Evolutionary conservation across 2,797 vertebrate species (phyloP).

Genomic region (Bryconaethiops microstoma): DNA sequence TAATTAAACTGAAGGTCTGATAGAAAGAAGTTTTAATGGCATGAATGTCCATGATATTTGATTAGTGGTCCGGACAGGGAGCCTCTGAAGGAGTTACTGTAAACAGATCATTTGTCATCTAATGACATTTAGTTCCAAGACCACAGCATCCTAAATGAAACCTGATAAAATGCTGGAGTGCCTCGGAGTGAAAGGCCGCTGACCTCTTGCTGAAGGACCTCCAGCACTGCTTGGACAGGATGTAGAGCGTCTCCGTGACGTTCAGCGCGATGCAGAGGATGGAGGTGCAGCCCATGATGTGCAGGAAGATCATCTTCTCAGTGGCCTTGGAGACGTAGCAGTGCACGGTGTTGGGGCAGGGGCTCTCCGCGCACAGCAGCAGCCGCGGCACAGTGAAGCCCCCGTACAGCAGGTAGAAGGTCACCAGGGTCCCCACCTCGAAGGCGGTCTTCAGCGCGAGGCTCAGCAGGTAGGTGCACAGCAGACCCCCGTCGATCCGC

Average conservation of each 20-base stretch:
- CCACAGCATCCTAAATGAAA: too few relatives aligned
- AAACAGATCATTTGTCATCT: too few relatives aligned
- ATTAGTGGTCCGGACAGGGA: too few relatives aligned
- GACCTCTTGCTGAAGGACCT: constrained; percentile 70
- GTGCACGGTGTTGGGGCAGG: constrained; percentile 86
- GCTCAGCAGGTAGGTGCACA: constrained; percentile 84
- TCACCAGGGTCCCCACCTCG: constrained; percentile 82
- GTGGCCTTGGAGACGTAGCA: constrained; percentile 85
- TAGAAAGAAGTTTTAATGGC: too few relatives aligned
- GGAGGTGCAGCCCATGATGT: constrained; percentile 84
- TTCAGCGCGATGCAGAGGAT: constrained; percentile 83
- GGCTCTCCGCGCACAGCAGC: constrained; percentile 78
- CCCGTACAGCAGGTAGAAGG: constrained; percentile 84
- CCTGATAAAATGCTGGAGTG: too few relatives aligned
- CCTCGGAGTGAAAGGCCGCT: neutral
- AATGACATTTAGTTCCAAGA: too few relatives aligned
- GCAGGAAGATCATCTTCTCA: constrained; percentile 88
- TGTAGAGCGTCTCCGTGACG: constrained; percentile 80
- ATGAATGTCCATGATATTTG: too few relatives aligned
- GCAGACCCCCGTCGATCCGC: constrained; percentile 81
- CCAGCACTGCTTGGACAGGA: constrained; percentile 79
- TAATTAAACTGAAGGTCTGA: too few relatives aligned
- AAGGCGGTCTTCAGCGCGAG: constrained; percentile 82
- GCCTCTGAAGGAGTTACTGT: too few relatives aligned
- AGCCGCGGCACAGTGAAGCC: constrained; percentile 82